Percentiles rank a stretch among this genome's conserved stretches.
Conservation (phyloP, 2,113 vertebrate species). For the Myodes glareolus region DNA sequence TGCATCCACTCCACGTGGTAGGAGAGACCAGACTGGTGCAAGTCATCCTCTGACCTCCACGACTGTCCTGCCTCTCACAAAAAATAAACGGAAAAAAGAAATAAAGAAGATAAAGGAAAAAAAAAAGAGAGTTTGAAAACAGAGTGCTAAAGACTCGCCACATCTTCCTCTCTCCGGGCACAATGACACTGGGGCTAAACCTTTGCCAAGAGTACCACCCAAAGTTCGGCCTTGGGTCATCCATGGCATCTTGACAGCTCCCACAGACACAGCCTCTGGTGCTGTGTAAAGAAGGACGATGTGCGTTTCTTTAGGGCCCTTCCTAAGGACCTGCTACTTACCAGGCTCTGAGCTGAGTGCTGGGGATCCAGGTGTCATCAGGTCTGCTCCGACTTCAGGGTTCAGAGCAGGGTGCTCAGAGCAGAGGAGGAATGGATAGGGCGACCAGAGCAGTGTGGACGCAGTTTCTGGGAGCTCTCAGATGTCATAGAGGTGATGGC, state of each 20-base stretch:
- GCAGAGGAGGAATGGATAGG: not conserved
- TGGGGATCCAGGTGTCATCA: not conserved
- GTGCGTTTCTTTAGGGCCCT: not conserved
- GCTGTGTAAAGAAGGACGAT: not conserved
- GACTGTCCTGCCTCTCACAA: not conserved
- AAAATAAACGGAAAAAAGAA: not conserved
- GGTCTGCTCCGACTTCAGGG: not conserved
- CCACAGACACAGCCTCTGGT: not conserved
- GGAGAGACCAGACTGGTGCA: not conserved
- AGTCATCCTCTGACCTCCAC: not conserved
- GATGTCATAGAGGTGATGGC: not conserved
- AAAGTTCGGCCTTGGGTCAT: not conserved
- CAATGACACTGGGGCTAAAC: not conserved
- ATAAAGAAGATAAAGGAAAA: not conserved
- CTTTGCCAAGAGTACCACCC: not conserved
- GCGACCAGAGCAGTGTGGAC: rapidly evolving
- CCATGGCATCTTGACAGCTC: not conserved
- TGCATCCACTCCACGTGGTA: not conserved
- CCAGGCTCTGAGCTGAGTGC: not conserved
- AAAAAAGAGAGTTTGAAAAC: not conserved
- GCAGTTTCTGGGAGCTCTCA: rapidly evolving
- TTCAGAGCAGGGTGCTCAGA: not conserved
- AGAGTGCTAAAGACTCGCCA: not conserved
- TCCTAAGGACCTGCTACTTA: not conserved
- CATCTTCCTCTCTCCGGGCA: not conserved